Evolutionary conservation across 2,888 invertebrate species (phyloP).

Genomic region (Meandrusa payeni): DNA sequence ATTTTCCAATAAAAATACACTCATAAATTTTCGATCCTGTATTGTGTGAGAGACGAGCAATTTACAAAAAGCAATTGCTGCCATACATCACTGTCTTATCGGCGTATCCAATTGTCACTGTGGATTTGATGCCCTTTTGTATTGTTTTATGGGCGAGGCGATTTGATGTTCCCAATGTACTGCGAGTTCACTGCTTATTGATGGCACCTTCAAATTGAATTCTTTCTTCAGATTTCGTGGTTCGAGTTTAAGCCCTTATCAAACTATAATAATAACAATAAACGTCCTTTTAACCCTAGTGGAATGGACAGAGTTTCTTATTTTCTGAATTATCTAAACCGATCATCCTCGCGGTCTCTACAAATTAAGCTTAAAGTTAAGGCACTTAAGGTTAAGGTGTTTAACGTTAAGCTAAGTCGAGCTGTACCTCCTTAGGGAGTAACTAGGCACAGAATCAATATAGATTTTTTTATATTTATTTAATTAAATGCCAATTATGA

Average conservation of each 20-base stretch:
- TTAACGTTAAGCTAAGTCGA: too few relatives aligned
- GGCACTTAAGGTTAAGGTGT: too few relatives aligned
- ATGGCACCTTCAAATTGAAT: conserved; percentile 21
- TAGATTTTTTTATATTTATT: too few relatives aligned
- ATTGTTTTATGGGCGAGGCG: conserved; percentile 24
- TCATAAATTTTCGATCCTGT: conserved; percentile 50
- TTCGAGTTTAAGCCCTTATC: too few relatives aligned
- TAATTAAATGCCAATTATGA: too few relatives aligned
- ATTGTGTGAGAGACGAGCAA: conserved; percentile 48
- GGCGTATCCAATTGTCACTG: conserved; percentile 49
- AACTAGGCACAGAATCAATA: too few relatives aligned
- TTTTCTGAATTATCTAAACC: background rate
- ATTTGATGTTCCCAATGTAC: conserved; percentile 26
- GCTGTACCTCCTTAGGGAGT: too few relatives aligned
- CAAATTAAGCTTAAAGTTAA: too few relatives aligned
- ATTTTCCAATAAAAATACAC: conserved; percentile 17
- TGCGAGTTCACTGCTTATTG: conserved; percentile 16
- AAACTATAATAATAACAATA: too few relatives aligned
- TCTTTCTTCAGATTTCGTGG: too few relatives aligned
- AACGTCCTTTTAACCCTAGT: too few relatives aligned
- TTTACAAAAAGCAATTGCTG: conserved; percentile 70
- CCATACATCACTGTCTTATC: conserved; percentile 70
- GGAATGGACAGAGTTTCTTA: background rate
- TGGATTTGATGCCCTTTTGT: conserved; percentile 35
- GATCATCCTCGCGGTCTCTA: background rate